phyloP scores from a whole-genome alignment of 2,113 vertebrate genomes.

The human region DNA sequence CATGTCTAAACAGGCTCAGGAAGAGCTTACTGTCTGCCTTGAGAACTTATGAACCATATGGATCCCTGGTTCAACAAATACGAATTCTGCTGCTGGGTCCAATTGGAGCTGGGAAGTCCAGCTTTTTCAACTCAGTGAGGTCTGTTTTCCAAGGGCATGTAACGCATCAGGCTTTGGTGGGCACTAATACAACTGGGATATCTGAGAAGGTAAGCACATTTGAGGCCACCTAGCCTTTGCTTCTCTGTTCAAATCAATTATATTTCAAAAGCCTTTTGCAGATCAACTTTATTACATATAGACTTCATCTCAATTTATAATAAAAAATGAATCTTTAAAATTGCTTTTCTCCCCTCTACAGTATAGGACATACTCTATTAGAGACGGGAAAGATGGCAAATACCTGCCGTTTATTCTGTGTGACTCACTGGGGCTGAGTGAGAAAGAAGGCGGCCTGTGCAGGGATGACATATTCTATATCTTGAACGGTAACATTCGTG shows the following conservation, averaged over 20 bases:
- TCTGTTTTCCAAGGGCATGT: constrained; percentile 62
- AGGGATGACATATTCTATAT: not conserved
- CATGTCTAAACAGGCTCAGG: constrained; percentile 5
- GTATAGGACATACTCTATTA: constrained; percentile 57
- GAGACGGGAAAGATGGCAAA: not conserved
- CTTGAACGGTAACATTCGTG: constrained; percentile 47
- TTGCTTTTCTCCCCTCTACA: not conserved
- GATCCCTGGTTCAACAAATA: not conserved
- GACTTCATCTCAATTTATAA: not conserved
- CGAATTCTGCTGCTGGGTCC: constrained; percentile 56
- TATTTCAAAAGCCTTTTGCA: not conserved
- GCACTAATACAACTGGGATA: not conserved
- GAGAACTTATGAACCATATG: not conserved
- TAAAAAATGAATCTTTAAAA: not conserved
- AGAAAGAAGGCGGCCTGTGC: not conserved
- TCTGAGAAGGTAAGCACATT: not conserved
- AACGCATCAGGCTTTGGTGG: not conserved
- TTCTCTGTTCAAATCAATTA: constrained; percentile 8
- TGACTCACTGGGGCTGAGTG: constrained; percentile 44
- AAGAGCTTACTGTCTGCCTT: not conserved
- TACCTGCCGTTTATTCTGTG: constrained; percentile 43
- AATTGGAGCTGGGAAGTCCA: constrained; percentile 28
- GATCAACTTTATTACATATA: not conserved
- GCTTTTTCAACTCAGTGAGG: not conserved
- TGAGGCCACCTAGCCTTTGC: not conserved